These are phyloP conservation scores for Notocelia uddmanniana DNA, from an alignment of 2,888 invertebrate species.

Conservation along the genomic window DNA sequence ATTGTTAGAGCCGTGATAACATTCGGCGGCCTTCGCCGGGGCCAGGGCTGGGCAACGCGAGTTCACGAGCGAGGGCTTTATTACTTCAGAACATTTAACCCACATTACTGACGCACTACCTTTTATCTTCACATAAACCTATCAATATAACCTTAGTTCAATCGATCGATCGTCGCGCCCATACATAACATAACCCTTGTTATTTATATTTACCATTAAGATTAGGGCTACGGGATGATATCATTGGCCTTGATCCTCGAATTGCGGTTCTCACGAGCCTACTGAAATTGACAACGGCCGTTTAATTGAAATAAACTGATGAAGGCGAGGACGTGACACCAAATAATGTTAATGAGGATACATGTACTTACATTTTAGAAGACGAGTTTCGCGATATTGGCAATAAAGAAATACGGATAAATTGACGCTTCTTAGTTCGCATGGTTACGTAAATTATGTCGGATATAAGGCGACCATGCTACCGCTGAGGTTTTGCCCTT, in stretches of 20 bases:
- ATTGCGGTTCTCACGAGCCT: constrained; percentile 70
- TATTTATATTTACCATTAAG: constrained; percentile 27
- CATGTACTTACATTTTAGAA: constrained; percentile 40
- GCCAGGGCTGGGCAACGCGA: constrained; percentile 60
- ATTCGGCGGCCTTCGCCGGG: constrained; percentile 66
- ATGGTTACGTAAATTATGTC: too few species aligned
- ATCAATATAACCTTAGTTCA: constrained; percentile 30
- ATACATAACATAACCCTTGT: constrained; percentile 21
- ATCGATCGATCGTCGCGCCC: constrained; percentile 34
- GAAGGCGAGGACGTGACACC: constrained; percentile 52
- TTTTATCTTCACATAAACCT: constrained; percentile 59
- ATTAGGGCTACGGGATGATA: constrained; percentile 42
- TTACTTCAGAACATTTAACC: constrained; percentile 77
- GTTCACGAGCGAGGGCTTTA: constrained; percentile 82
- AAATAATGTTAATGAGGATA: constrained; percentile 39
- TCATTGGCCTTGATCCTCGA: constrained; percentile 36
- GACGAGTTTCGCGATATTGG: constrained; percentile 29
- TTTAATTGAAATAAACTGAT: constrained; percentile 80
- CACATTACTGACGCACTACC: constrained; percentile 77
- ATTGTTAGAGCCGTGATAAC: constrained; percentile 41
- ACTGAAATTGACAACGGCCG: constrained; percentile 75
- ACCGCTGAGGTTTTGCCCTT: too few species aligned
- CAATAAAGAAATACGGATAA: constrained; percentile 15
- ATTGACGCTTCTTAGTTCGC: background rate
- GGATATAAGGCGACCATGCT: too few species aligned